phyloP scores from a whole-genome alignment of 2,113 vertebrate genomes.

The Lagopus leucura region DNA sequence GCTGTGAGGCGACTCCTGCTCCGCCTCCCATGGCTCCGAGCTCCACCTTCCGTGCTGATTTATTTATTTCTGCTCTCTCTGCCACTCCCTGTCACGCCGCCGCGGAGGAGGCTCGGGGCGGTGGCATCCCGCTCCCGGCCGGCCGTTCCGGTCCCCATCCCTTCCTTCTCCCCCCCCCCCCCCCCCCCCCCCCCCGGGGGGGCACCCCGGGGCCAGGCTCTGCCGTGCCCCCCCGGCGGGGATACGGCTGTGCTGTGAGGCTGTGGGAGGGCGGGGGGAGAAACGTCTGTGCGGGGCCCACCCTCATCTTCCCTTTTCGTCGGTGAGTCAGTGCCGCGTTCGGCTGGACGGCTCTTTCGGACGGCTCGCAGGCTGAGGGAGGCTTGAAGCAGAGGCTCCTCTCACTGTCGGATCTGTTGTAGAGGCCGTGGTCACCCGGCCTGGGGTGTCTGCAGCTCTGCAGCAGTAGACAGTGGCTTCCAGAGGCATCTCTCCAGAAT shows the following conservation, averaged over 20 bases:
- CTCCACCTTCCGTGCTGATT: too few species aligned
- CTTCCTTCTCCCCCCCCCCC: too few species aligned
- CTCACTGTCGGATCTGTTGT: neutral
- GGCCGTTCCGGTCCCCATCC: neutral
- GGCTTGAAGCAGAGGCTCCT: neutral
- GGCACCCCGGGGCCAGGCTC: conserved; percentile 18
- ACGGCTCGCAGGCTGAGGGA: neutral
- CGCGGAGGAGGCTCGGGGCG: neutral
- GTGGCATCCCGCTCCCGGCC: too few species aligned
- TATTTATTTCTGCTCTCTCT: too few species aligned
- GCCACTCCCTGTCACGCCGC: neutral
- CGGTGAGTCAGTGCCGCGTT: neutral
- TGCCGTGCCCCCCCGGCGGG: fast-evolving
- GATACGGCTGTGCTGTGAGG: conserved; percentile 34
- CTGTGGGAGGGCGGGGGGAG: neutral
- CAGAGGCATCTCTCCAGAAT: neutral
- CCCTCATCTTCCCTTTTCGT: neutral
- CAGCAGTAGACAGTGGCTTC: neutral
- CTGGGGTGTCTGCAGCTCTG: neutral
- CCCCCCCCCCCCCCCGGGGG: neutral
- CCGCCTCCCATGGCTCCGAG: too few species aligned
- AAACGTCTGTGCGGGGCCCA: neutral
- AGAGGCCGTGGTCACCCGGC: neutral
- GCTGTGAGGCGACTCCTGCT: too few species aligned
- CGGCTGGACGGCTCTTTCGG: neutral